Percentiles rank a stretch among this genome's conserved stretches.
Evolutionary conservation across 2,113 vertebrate genomes (phyloP).

Genomic region (Aspiorhynchus laticeps): DNA sequence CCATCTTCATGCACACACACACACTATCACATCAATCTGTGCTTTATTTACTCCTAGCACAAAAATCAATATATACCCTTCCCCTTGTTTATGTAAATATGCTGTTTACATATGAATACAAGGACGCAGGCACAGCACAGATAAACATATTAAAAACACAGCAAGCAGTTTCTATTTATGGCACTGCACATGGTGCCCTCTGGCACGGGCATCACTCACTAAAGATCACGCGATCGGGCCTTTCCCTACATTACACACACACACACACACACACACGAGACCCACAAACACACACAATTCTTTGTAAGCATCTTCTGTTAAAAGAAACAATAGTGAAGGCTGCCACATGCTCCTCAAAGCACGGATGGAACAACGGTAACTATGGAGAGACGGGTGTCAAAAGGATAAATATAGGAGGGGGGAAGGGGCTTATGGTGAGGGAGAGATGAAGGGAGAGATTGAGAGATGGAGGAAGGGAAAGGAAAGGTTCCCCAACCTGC

Average conservation of each 20-base stretch:
- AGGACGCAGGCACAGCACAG: background rate
- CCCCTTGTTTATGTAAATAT: background rate
- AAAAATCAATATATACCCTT: background rate
- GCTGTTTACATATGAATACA: background rate
- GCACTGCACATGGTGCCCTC: conserved; percentile 45
- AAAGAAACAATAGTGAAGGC: conserved; percentile 30
- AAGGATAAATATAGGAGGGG: conserved; percentile 18
- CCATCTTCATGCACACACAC: background rate
- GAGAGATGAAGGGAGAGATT: background rate
- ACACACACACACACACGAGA: too few species aligned
- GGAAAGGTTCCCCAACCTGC: conserved; percentile 80
- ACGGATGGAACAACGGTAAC: conserved; percentile 18
- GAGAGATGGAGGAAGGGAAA: background rate
- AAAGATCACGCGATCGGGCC: conserved; percentile 19
- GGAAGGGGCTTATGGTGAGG: background rate
- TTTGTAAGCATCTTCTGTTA: conserved; percentile 30
- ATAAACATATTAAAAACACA: background rate
- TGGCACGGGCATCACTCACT: conserved; percentile 35
- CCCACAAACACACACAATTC: conserved; percentile 27
- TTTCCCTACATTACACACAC: conserved; percentile 33
- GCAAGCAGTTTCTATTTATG: conserved; percentile 31
- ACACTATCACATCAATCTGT: too few species aligned
- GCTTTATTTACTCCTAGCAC: background rate
- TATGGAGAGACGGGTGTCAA: conserved; percentile 26
- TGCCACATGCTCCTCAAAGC: conserved; percentile 21